These are phyloP conservation scores for Porphyrio hochstetteri DNA, from an alignment of 2,113 vertebrate species.

Conservation along the genomic window DNA sequence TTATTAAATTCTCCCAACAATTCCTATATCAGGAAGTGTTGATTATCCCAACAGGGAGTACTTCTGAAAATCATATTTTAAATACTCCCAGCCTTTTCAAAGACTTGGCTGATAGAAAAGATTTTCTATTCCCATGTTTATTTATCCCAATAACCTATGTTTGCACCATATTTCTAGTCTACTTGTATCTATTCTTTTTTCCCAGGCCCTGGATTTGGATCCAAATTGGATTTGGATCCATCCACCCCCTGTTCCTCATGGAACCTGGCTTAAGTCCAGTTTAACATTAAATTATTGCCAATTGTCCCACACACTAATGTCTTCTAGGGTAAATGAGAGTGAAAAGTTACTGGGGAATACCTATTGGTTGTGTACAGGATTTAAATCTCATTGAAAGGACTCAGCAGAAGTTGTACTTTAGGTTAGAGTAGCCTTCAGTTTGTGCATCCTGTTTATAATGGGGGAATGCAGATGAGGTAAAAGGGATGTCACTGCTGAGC, in stretches of 20 bases:
- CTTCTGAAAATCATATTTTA: background rate
- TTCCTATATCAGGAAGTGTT: background rate
- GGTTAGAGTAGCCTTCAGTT: background rate
- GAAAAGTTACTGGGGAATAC: background rate
- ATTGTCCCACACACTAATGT: background rate
- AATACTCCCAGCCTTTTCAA: background rate
- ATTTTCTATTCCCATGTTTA: background rate
- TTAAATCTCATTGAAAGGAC: background rate
- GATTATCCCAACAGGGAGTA: background rate
- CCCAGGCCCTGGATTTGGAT: background rate
- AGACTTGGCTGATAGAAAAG: background rate
- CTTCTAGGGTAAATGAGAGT: background rate
- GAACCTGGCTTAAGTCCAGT: background rate
- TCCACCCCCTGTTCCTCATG: background rate
- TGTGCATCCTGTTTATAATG: background rate
- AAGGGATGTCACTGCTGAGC: background rate
- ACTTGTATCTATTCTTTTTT: background rate
- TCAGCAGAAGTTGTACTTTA: background rate
- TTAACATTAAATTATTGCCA: background rate
- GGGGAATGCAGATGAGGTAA: background rate
- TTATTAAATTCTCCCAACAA: constrained; percentile 11
- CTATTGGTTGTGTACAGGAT: background rate
- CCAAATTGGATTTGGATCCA: background rate
- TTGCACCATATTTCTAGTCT: background rate
- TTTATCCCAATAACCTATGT: background rate